A percentile compares a stretch with the other conserved stretches of the same genome.
Evolutionary conservation across 2,113 vertebrate genomes (phyloP).

Genomic region (Mus pahari): DNA sequence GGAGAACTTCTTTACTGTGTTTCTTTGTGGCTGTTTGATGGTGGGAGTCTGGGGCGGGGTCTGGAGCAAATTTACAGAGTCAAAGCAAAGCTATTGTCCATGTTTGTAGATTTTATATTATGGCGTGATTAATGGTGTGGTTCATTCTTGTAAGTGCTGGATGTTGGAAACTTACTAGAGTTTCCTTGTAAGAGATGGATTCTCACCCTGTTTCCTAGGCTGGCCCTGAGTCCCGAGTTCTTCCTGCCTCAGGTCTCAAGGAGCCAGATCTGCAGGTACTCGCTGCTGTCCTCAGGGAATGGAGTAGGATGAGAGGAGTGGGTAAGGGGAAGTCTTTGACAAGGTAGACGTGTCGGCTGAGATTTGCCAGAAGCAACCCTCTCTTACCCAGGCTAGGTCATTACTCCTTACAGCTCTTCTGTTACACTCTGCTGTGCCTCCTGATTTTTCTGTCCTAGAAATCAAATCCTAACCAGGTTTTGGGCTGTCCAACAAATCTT

Average conservation of each 20-base stretch:
- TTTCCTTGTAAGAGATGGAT: neutral
- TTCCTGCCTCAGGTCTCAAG: neutral
- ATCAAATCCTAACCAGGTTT: conserved; percentile 38
- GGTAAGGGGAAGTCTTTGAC: neutral
- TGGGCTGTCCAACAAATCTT: neutral
- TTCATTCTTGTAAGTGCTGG: neutral
- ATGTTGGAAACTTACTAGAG: neutral
- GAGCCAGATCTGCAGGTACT: neutral
- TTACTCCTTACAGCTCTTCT: neutral
- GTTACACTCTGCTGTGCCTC: neutral
- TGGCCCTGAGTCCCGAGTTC: neutral
- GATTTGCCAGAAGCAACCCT: neutral
- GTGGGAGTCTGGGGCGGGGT: neutral
- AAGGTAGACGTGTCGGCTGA: neutral
- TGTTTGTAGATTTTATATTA: conserved; percentile 12
- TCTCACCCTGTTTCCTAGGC: neutral
- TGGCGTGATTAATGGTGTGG: neutral
- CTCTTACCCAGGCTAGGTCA: neutral
- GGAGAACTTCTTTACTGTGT: neutral
- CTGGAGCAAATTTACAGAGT: neutral
- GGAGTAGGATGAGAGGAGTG: neutral
- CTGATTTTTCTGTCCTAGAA: conserved; percentile 38
- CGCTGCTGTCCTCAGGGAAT: neutral
- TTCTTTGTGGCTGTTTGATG: neutral
- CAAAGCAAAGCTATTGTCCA: conserved; percentile 36